Evolutionary conservation across 2,797 vertebrate species (phyloP).

Genomic region (Anabacerthia variegaticeps): DNA sequence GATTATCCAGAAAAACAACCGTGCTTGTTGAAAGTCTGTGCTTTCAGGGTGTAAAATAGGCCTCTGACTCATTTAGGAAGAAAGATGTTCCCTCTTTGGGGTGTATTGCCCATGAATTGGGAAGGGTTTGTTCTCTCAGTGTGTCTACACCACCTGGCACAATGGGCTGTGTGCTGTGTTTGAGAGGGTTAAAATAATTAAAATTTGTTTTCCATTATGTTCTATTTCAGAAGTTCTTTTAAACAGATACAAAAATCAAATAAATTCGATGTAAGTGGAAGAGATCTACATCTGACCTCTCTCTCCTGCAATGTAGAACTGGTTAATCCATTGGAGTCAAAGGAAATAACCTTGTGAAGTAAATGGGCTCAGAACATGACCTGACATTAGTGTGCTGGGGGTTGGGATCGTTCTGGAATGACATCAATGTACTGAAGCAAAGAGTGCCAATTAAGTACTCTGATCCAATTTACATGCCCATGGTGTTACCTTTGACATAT

Average conservation of each 20-base stretch:
- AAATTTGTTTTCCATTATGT: neutral
- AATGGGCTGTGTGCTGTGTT: neutral
- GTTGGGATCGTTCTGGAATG: conserved; percentile 16
- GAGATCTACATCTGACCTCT: conserved; percentile 10
- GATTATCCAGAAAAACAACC: conserved; percentile 13
- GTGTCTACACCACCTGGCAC: neutral
- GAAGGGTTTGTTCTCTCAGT: neutral
- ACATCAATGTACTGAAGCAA: conserved; percentile 2
- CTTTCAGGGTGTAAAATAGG: neutral
- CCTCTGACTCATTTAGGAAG: neutral
- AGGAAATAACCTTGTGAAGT: conserved; percentile 33
- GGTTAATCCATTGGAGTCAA: conserved; percentile 19
- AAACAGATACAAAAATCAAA: neutral
- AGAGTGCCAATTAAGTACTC: conserved; percentile 11
- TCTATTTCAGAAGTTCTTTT: neutral
- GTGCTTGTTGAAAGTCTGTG: neutral
- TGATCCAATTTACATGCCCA: conserved; percentile 9
- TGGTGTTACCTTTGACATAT: conserved; percentile 41
- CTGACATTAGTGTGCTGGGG: neutral
- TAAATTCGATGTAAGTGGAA: neutral
- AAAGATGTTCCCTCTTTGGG: neutral
- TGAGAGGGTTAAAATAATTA: neutral
- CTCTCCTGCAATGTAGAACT: neutral
- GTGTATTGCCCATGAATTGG: neutral
- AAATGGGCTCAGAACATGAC: conserved; percentile 40